These are phyloP conservation scores for Venusia cambrica DNA, from an alignment of 2,888 invertebrate species.

Conservation along the genomic window DNA sequence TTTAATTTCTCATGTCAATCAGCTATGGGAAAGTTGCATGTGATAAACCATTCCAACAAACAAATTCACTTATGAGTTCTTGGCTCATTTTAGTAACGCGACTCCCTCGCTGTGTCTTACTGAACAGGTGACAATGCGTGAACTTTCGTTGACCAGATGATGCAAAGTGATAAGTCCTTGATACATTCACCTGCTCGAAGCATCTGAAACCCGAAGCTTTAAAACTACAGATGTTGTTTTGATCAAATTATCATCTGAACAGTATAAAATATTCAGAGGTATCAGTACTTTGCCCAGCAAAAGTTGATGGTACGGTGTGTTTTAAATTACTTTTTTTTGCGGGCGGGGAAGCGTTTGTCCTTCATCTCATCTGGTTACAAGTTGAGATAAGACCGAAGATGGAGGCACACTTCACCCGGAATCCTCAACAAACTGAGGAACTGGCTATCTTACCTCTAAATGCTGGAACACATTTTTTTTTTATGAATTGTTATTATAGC, in stretches of 20 bases:
- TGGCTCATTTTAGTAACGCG: too few species aligned
- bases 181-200: slow-evolving; percentile 55
- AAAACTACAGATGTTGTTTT: slow-evolving; percentile 45
- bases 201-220: too few species aligned
- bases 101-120: slow-evolving; percentile 22
- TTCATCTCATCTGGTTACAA: too few species aligned
- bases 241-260: slow-evolving; percentile 29
- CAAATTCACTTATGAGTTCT: slow-evolving; percentile 35
- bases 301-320: too few species aligned
- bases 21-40: slow-evolving; percentile 43
- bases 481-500: too few species aligned
- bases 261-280: neutral
- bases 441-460: too few species aligned
- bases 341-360: too few species aligned
- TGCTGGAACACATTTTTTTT: too few species aligned
- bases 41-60: slow-evolving; percentile 23
- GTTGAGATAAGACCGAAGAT: too few species aligned
- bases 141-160: slow-evolving; percentile 58
- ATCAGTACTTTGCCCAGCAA: neutral
- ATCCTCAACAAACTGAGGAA: too few species aligned
- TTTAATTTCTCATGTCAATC: slow-evolving; percentile 49
- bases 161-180: slow-evolving; percentile 46
- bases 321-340: too few species aligned
- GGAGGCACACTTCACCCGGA: too few species aligned
- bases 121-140: slow-evolving; percentile 51